Percentiles rank a stretch among this genome's conserved stretches.
Conservation (phyloP, 1,140 invertebrate genomes). For the Colletes gigas region DNA sequence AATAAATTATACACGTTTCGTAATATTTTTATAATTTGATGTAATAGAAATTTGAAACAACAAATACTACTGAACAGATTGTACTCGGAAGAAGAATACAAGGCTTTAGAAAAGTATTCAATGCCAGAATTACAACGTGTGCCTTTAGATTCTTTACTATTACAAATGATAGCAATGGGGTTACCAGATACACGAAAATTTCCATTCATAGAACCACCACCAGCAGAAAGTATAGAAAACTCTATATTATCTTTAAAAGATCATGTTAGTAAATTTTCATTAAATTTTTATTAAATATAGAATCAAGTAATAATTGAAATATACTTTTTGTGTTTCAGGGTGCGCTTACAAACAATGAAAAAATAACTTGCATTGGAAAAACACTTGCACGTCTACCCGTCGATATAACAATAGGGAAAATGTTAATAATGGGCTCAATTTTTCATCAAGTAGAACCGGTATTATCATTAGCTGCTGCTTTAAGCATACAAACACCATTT, state of each 20-base stretch:
- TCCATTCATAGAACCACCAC: constrained; percentile 97
- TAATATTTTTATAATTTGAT: constrained; percentile 13
- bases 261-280: constrained; percentile 84
- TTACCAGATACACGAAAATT: constrained; percentile 95
- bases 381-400: constrained; percentile 95
- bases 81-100: constrained; percentile 94
- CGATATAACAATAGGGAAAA: constrained; percentile 97
- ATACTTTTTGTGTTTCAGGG: constrained; percentile 82
- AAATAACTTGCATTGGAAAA: constrained; percentile 94
- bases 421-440: constrained; percentile 95
- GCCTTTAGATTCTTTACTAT: constrained; percentile 93
- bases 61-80: constrained; percentile 84
- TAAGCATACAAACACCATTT: constrained; percentile 96
- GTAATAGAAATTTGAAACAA: constrained; percentile 50
- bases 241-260: constrained; percentile 93
- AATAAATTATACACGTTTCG: constrained; percentile 41
- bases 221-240: constrained; percentile 91
- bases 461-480: constrained; percentile 93
- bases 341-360: constrained; percentile 91
- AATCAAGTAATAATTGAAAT: constrained; percentile 13
- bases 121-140: constrained; percentile 96
- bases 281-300: constrained; percentile 46
- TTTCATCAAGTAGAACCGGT: constrained; percentile 96
- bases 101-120: constrained; percentile 88
- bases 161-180: constrained; percentile 98